A percentile compares a stretch with the other conserved stretches of the same genome.
These are phyloP conservation scores for Trachelipus rathkii DNA, from an alignment of 1,140 invertebrate species.

Conservation along the genomic window DNA sequence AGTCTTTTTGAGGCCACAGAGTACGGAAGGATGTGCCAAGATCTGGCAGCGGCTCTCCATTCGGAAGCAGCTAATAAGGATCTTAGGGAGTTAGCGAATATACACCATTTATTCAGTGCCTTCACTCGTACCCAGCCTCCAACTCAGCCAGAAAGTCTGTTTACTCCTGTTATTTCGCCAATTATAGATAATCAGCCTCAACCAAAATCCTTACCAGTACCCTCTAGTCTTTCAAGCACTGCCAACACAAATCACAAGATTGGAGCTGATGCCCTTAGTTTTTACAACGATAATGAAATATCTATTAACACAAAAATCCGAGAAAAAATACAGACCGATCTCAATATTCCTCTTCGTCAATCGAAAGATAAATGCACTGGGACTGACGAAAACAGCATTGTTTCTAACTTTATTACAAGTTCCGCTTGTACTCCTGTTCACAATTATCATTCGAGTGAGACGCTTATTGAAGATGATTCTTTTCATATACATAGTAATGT, in stretches of 20 bases:
- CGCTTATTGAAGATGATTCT: background rate
- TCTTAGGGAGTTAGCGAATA: conserved; percentile 40
- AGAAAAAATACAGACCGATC: too few species aligned
- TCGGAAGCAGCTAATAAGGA: conserved; percentile 37
- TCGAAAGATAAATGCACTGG: conserved; percentile 3
- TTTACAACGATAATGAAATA: too few species aligned
- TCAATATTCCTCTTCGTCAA: background rate
- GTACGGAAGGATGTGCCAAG: conserved; percentile 43
- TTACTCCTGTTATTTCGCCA: background rate
- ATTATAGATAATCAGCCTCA: background rate
- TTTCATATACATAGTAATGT: too few species aligned
- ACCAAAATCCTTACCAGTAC: background rate
- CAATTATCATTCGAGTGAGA: background rate
- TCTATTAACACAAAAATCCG: too few species aligned
- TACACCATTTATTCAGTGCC: conserved; percentile 40
- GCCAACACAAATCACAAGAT: too few species aligned
- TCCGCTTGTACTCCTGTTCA: background rate
- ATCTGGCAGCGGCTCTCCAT: conserved; percentile 38
- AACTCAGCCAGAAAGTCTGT: background rate
- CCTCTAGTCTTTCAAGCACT: background rate
- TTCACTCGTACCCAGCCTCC: conserved; percentile 17
- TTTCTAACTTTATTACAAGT: background rate
- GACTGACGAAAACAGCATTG: background rate
- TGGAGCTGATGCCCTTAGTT: too few species aligned
- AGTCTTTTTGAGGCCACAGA: conserved; percentile 45